Conservation (phyloP, 2,888 invertebrate genomes). For the Pseudoips prasinana region DNA sequence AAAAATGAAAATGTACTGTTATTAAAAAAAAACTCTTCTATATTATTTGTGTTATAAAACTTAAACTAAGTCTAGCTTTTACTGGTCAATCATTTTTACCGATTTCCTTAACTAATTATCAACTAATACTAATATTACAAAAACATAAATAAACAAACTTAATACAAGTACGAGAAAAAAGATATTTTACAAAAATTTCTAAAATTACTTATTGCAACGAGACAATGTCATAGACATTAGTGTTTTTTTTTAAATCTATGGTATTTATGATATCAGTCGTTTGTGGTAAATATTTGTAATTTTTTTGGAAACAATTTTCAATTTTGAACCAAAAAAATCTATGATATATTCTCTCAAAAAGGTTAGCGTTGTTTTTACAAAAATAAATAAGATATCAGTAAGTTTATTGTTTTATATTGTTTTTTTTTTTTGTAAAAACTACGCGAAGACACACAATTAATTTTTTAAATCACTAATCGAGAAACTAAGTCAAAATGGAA, state of each 20-base stretch:
- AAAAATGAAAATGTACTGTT: too few relatives aligned
- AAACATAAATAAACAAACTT: constrained; percentile 23
- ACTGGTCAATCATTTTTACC: too few relatives aligned
- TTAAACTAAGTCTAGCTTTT: too few relatives aligned
- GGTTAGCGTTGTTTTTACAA: constrained; percentile 10
- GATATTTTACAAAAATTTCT: constrained; percentile 56
- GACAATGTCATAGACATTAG: constrained; percentile 55
- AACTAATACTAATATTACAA: too few relatives aligned
- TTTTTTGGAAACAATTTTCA: constrained; percentile 26
- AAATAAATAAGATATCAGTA: constrained; percentile 3
- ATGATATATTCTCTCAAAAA: constrained; percentile 6
- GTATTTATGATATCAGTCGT: constrained; percentile 50
- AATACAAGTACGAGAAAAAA: constrained; percentile 28
- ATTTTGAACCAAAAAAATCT: constrained; percentile 18
- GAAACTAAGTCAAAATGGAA: constrained; percentile 71
- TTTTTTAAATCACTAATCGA: constrained; percentile 30
- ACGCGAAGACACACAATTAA: constrained; percentile 33
- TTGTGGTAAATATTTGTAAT: constrained; percentile 37
- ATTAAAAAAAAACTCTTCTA: too few relatives aligned
- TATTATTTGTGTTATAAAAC: too few relatives aligned
- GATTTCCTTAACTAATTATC: too few relatives aligned
- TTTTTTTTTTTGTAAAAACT: constrained; percentile 15
- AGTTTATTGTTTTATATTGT: constrained; percentile 1
- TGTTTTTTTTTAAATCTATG: constrained; percentile 35
- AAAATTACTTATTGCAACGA: constrained; percentile 69